Conservation (phyloP, 2,797 vertebrate species). For the Neostethus bicornis region DNA sequence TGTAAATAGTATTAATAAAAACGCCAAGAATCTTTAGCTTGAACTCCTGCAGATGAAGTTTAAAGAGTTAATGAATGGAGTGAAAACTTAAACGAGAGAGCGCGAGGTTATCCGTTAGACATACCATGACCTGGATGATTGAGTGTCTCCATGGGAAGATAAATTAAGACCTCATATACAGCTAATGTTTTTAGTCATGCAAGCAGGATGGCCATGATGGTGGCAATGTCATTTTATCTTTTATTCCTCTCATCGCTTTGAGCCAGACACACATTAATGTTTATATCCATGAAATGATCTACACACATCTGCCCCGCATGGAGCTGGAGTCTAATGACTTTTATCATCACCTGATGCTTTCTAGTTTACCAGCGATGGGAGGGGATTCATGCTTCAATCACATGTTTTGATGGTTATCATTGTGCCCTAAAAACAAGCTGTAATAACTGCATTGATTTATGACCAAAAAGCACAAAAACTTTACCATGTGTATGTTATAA, state of each 20-base stretch:
- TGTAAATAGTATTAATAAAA: too few relatives aligned
- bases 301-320: neutral
- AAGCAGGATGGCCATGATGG: neutral
- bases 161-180: constrained; percentile 5
- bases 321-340: neutral
- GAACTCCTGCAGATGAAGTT: too few relatives aligned
- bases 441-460: neutral
- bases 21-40: too few relatives aligned
- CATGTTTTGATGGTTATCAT: neutral
- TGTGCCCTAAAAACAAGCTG: neutral
- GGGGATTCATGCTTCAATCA: neutral
- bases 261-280: constrained; percentile 11
- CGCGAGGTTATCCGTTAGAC: neutral
- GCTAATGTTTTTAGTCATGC: constrained; percentile 9
- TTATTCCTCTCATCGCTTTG: neutral
- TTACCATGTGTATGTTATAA: too few relatives aligned
- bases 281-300: constrained; percentile 13
- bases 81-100: neutral
- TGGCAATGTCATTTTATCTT: constrained; percentile 1
- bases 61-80: too few relatives aligned
- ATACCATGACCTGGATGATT: constrained; percentile 1
- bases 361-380: neutral
- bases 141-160: neutral
- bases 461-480: neutral
- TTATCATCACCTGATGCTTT: neutral